phyloP scores from a whole-genome alignment of 2,888 invertebrate species.

The Chalcis sispes region DNA sequence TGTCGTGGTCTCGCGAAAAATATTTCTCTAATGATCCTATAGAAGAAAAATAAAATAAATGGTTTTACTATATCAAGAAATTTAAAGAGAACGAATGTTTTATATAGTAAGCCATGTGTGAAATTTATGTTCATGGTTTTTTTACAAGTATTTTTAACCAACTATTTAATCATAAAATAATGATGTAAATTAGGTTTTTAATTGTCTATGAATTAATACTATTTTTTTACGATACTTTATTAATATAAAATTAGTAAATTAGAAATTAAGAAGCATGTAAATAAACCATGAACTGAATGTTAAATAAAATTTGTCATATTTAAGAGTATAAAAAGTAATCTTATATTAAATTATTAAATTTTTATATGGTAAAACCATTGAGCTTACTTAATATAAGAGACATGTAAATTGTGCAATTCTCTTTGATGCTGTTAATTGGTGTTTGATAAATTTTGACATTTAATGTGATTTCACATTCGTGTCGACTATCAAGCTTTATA shows the following conservation, averaged over 20 bases:
- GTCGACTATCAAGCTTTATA: slow-evolving; percentile 31
- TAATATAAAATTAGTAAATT: not conserved
- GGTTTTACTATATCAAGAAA: slow-evolving; percentile 8
- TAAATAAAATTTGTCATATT: no score
- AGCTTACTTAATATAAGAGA: slow-evolving; percentile 28
- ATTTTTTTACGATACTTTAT: slow-evolving; percentile 12
- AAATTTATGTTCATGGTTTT: not conserved
- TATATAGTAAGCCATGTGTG: not conserved
- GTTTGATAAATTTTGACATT: slow-evolving; percentile 19
- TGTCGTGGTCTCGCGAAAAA: slow-evolving; percentile 7
- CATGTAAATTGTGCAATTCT: slow-evolving; percentile 43
- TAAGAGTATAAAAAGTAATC: no score
- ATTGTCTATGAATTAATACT: slow-evolving; percentile 1
- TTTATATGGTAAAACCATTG: not conserved
- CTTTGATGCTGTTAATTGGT: slow-evolving; percentile 27
- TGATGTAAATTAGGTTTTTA: not conserved
- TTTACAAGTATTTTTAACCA: not conserved
- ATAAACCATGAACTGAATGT: not conserved
- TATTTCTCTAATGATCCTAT: slow-evolving; percentile 22
- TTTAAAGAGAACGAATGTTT: not conserved
- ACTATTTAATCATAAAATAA: not conserved
- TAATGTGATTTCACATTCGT: slow-evolving; percentile 8
- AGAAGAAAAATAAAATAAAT: slow-evolving; percentile 30
- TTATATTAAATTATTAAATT: not conserved
- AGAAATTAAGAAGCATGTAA: not conserved